Evolutionary conservation across 2,113 vertebrate species (phyloP).

Genomic region (Anarrhichthys ocellatus): DNA sequence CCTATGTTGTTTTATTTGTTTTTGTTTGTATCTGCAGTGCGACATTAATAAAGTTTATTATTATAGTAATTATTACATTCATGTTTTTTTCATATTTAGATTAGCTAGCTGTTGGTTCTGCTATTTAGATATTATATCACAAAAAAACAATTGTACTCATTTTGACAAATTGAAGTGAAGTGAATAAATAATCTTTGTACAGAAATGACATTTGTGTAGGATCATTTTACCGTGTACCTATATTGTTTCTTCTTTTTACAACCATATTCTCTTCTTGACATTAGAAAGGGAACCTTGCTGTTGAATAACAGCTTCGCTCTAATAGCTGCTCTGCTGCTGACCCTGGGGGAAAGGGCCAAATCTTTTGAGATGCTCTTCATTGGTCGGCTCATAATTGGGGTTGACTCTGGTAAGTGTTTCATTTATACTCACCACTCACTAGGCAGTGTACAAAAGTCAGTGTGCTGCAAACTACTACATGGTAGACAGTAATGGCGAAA

Average conservation of each 20-base stretch:
- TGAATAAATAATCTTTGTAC: not conserved
- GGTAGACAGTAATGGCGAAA: not conserved
- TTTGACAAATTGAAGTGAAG: not conserved
- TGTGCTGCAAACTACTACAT: not conserved
- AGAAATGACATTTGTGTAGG: not conserved
- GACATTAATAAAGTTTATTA: not conserved
- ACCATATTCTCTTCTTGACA: conserved; percentile 35
- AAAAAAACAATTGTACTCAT: not conserved
- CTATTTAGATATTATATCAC: not conserved
- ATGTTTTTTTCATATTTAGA: not conserved
- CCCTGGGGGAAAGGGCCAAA: conserved; percentile 83
- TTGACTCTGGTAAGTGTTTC: conserved; percentile 89
- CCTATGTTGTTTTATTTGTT: no score
- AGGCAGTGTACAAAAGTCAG: not conserved
- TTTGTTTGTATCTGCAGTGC: not conserved
- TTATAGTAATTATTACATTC: not conserved
- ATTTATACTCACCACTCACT: not conserved
- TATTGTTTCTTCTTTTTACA: not conserved
- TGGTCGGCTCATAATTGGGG: conserved; percentile 90
- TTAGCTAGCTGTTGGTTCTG: not conserved
- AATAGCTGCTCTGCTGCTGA: conserved; percentile 86
- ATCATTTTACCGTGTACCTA: not conserved
- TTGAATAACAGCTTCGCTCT: conserved; percentile 91
- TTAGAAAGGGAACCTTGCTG: conserved; percentile 89
- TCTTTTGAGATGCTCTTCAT: conserved; percentile 94